Base-by-base conservation (phyloP, 2,888 invertebrate species). In the Nephrotoma flavescens region DNA sequence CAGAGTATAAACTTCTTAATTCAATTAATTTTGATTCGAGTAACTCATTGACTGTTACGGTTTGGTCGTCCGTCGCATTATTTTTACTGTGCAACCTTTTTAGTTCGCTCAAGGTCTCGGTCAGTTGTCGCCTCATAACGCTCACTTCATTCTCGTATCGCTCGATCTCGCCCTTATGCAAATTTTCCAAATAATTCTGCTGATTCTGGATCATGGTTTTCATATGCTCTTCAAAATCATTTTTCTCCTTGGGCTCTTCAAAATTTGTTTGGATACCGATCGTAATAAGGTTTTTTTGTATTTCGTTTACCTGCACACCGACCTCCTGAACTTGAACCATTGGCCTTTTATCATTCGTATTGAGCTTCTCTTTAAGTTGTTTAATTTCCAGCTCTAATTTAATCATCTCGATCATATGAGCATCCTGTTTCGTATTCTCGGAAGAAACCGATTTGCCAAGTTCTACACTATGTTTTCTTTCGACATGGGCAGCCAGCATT, bases 321-420 rank as follows among this genome's bases (percentile, higher is more conserved):
- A 15, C n/a, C 9, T 84, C n/a, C 41, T 83, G 85, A 89, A 88
- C 87, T 89, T 89, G 85, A 88, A 90, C 87, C 89, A 90, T 19
- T 31, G 71, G 31, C 9, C 3, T 19, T 89, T 88, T 42, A 86
- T 71, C 12, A 57, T 52, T 3, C 57, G 31, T 9, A 89, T 94
- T 94, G 0, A 95, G 89, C 41, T 94, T 91, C 88, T 94, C 94
- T 89, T 94, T 95, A 7, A 95, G 89, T 52, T 93, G 93, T 89
- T 94, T 94, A 57, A 95, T 94, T 90, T 95, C 94, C 84, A 93
- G 90, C 87, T 94, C 93, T 87, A 96, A 90, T 90, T 94, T 95
- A 83, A 93, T 93, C 1, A 94, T 94, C 89, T 95, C 94, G 9
- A 92, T 92, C 88, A 92, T 90, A 84, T 92, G 92, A 83, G 89